phyloP scores from a whole-genome alignment of 2,113 vertebrate species.

The Misgurnus mizolepis region DNA sequence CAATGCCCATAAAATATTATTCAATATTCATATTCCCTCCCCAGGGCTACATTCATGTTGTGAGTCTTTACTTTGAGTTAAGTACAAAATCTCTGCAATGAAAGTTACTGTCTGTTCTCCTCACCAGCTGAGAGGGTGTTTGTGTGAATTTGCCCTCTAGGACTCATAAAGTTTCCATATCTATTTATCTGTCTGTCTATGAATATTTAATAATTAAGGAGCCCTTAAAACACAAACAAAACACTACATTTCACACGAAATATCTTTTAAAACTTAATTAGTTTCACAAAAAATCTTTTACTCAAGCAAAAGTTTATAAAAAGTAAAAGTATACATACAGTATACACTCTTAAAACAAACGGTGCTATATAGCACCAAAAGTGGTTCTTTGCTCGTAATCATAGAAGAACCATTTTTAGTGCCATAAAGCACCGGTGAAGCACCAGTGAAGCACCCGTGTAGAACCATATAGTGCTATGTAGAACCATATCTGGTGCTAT shows the following conservation, averaged over 20 bases:
- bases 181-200: slow-evolving; percentile 18
- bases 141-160: background rate
- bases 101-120: background rate
- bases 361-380: no score
- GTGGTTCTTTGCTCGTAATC: no score
- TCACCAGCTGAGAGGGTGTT: background rate
- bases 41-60: background rate
- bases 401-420: no score
- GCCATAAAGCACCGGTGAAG: no score
- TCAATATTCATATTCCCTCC: background rate
- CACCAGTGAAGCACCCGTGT: no score
- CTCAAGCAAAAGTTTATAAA: no score
- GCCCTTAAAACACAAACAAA: background rate
- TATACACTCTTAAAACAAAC: no score
- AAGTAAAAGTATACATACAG: no score
- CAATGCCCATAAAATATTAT: background rate
- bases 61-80: background rate
- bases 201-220: slow-evolving; percentile 23
- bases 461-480: no score
- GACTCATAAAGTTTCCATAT: slow-evolving; percentile 15
- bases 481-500: no score
- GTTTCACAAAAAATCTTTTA: no score
- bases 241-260: background rate
- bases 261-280: no score
- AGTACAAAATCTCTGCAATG: background rate